Evolutionary conservation across 2,797 vertebrate genomes (phyloP).

Genomic region (Eulemur albifrons): DNA sequence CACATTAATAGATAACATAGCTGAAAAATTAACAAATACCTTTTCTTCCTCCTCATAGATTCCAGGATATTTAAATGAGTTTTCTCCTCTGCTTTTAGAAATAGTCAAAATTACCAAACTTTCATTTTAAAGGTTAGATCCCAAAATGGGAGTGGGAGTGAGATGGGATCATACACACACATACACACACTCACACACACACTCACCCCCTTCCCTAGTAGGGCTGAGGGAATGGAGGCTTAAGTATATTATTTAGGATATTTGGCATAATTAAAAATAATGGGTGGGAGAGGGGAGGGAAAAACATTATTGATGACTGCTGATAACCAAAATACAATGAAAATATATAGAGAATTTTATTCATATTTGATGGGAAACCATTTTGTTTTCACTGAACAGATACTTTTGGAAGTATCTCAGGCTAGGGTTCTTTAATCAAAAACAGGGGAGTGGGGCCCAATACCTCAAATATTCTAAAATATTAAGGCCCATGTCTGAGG

Average conservation of each 20-base stretch:
- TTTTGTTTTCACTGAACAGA: conserved; percentile 59
- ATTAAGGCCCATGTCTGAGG: conserved; percentile 66
- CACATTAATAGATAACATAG: conserved; percentile 58
- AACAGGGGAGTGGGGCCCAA: conserved; percentile 37
- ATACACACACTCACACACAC: conserved; percentile 30
- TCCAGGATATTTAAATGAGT: conserved; percentile 60
- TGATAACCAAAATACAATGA: conserved; percentile 75
- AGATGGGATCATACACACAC: conserved; percentile 63
- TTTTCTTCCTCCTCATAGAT: conserved; percentile 60
- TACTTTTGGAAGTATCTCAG: conserved; percentile 64
- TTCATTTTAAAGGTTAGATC: conserved; percentile 48
- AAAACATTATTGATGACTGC: conserved; percentile 71
- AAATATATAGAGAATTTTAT: conserved; percentile 74
- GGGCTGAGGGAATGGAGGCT: conserved; percentile 50
- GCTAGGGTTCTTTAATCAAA: conserved; percentile 70
- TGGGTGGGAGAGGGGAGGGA: neutral
- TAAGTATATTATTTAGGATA: conserved; percentile 47
- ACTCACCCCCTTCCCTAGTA: conserved; percentile 53
- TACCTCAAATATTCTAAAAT: conserved; percentile 67
- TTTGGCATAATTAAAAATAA: conserved; percentile 78
- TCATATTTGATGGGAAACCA: conserved; percentile 71
- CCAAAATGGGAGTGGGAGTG: conserved; percentile 46
- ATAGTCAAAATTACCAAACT: conserved; percentile 54
- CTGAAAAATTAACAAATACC: conserved; percentile 65
- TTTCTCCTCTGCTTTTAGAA: conserved; percentile 57